phyloP scores from a whole-genome alignment of 1,140 invertebrate genomes.

The Brachystomella parvula region DNA sequence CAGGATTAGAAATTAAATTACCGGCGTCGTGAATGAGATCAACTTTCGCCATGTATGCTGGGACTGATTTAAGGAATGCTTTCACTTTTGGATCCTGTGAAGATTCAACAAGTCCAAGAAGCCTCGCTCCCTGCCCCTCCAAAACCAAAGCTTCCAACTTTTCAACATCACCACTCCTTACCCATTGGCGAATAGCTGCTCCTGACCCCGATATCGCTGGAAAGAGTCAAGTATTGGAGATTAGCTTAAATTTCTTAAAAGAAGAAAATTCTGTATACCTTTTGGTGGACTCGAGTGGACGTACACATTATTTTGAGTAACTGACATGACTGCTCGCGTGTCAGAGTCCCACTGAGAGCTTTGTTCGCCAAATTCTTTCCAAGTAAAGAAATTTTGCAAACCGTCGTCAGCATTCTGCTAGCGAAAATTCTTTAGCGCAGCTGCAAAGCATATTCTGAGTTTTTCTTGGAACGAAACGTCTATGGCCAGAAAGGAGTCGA shows the following conservation, averaged over 20 bases:
- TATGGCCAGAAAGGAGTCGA: neutral
- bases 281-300: conserved; percentile 34
- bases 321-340: conserved; percentile 13
- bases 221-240: conserved; percentile 9
- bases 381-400: neutral
- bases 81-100: conserved; percentile 30
- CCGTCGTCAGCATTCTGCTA: neutral
- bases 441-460: neutral
- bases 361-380: no score
- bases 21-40: conserved; percentile 60
- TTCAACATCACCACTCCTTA: conserved; percentile 55
- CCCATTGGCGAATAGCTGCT: conserved; percentile 33
- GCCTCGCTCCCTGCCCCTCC: conserved; percentile 64
- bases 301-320: conserved; percentile 30
- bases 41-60: conserved; percentile 56
- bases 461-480: neutral
- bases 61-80: conserved; percentile 59
- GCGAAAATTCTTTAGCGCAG: neutral
- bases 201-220: conserved; percentile 31
- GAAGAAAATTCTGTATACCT: conserved; percentile 23
- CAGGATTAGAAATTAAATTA: conserved; percentile 34
- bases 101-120: conserved; percentile 48
- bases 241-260: conserved; percentile 2
- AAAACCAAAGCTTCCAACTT: conserved; percentile 67
- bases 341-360: no score